Evolutionary conservation across 2,113 vertebrate species (phyloP), one percentile per base, ranked within the genome.

Genomic region (Loxodonta africana): DNA sequence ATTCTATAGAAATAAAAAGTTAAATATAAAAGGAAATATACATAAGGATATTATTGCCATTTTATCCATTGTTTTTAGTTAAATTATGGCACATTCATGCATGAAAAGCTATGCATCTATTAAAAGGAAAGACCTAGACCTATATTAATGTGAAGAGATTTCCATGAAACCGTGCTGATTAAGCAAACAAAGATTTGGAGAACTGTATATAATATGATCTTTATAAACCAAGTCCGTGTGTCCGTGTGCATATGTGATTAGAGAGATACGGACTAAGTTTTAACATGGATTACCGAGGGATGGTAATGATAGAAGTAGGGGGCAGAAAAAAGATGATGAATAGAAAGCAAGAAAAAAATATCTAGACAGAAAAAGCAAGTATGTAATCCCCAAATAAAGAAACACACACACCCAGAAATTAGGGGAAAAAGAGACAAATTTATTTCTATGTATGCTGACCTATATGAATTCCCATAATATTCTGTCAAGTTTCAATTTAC

Each of bases 161-260:
- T 90, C 48, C 25, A 80, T 67, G 18, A 90, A 90, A 41, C 62
- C 60, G 3, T 78, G 2, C 57, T 85, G n/a, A 89, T 8, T 51
- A 95, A n/a, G n/a, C 30, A 95, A 90, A 77, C 10, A 89, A 48
- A 41, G n/a, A 82, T 88, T 86, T 94, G 41, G 21, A 87, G 65
- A 90, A 86, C 77, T 95, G 28, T 82, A 4, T 18, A 20, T 88
- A 77, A 73, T 23, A 23, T 14, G 12, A 37, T 77, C 77, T 77
- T 71, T 85, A n/a, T 65, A 78, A 87, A 94, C 67, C 6, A 63
- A 73, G 1, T 86, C 26, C 88, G 28, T 0, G 33, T 80, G 10
- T 91, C 33, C 51, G 9, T 82, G 8, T 60, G 21, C 37, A 2
- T 28, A 11, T 82, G 41, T 83, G 76, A 60, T 84, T 95, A 80